A percentile compares a stretch with the other conserved stretches of the same genome.
These are phyloP conservation scores for Cheilosia urbana DNA, from an alignment of 2,888 invertebrate species.

Conservation along the genomic window DNA sequence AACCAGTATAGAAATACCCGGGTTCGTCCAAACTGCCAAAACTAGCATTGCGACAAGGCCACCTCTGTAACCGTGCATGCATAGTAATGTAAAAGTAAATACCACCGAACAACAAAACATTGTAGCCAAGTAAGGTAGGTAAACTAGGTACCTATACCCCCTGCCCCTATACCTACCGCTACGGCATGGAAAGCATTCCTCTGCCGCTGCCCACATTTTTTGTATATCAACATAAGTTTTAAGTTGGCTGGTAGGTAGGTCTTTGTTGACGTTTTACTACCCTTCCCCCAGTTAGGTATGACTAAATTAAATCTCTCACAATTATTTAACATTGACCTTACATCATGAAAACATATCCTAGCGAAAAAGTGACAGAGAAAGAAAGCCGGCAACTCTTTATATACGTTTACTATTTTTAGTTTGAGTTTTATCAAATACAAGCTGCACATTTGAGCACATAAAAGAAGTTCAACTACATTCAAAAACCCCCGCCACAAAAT, in stretches of 20 bases:
- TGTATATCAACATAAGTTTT: background rate
- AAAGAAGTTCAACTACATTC: background rate
- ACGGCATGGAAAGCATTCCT: background rate
- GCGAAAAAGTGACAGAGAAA: background rate
- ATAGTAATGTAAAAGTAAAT: conserved; percentile 7
- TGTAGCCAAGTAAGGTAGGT: background rate
- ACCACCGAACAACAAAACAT: background rate
- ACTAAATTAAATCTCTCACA: background rate
- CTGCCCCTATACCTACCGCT: background rate
- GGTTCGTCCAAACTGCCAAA: background rate
- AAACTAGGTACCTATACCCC: background rate
- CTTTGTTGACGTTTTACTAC: background rate
- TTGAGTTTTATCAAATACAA: background rate
- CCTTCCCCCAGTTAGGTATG: background rate
- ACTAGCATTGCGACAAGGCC: conserved; percentile 25
- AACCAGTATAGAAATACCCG: conserved; percentile 8
- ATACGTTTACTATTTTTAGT: background rate
- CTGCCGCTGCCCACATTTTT: background rate
- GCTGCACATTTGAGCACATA: background rate
- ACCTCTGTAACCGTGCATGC: conserved; percentile 3
- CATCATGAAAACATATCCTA: background rate
- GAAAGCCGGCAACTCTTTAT: background rate
- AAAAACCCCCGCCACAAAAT: background rate
- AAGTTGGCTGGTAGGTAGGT: background rate
- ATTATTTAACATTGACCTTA: conserved; percentile 36